Percentiles rank a stretch among this genome's conserved stretches.
These are phyloP conservation scores for Okamejei kenojei DNA, from an alignment of 2,797 vertebrate genomes.

Conservation along the genomic window DNA sequence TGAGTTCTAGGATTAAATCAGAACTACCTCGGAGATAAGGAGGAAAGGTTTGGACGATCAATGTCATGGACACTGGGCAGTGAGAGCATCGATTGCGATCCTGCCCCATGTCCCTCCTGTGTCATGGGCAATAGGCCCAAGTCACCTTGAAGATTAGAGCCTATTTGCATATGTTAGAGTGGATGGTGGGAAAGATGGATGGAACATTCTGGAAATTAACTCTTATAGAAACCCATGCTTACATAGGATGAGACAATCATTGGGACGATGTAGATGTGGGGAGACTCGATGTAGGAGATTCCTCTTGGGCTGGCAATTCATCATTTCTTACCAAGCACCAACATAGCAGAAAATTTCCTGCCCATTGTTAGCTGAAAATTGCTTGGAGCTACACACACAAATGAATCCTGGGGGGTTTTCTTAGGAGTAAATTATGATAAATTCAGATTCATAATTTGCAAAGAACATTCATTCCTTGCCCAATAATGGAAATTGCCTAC, in stretches of 20 bases:
- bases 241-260: too few species aligned
- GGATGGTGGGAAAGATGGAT: background rate
- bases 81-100: background rate
- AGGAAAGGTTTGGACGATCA: background rate
- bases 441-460: background rate
- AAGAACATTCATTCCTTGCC: too few species aligned
- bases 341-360: too few species aligned
- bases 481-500: background rate
- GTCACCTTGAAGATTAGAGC: too few species aligned
- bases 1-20: too few species aligned
- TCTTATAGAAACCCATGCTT: background rate
- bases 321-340: background rate
- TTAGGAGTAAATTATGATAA: background rate
- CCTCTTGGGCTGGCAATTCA: too few species aligned
- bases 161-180: background rate
- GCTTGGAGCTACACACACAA: background rate
- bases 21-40: background rate
- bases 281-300: background rate
- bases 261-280: too few species aligned
- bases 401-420: background rate
- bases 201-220: background rate
- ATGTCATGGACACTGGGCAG: background rate
- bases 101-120: too few species aligned
- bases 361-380: background rate
- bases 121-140: background rate